phyloP scores from a whole-genome alignment of 2,797 vertebrate genomes.

The Siniperca scherzeri region DNA sequence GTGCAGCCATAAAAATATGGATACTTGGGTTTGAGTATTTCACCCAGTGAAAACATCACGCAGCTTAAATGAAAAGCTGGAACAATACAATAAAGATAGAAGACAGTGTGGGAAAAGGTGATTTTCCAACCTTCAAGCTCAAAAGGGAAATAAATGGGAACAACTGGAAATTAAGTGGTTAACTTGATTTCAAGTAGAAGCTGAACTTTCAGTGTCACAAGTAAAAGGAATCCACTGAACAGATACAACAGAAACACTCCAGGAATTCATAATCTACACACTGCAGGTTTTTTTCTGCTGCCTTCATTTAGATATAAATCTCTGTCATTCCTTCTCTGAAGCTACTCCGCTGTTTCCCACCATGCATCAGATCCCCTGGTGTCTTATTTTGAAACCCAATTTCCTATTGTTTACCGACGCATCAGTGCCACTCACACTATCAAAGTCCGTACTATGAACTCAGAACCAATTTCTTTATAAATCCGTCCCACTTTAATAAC shows the following conservation, averaged over 20 bases:
- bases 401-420: conserved; percentile 63
- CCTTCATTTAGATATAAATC: conserved; percentile 42
- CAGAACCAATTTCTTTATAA: conserved; percentile 61
- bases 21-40: too few species aligned
- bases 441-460: conserved; percentile 38
- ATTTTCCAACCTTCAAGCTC: background rate
- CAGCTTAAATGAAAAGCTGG: background rate
- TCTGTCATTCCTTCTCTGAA: conserved; percentile 28
- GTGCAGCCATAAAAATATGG: too few species aligned
- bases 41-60: background rate
- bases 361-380: conserved; percentile 49
- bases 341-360: background rate
- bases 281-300: conserved; percentile 8
- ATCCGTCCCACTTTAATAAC: conserved; percentile 65
- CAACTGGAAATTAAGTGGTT: background rate
- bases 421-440: conserved; percentile 63
- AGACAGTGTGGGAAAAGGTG: background rate
- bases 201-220: background rate
- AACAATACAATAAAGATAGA: background rate
- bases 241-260: background rate
- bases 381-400: conserved; percentile 70
- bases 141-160: background rate
- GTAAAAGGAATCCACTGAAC: background rate
- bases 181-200: background rate
- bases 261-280: background rate